Evolutionary conservation across 2,888 invertebrate species (phyloP).

Genomic region (Steromphala cineraria): DNA sequence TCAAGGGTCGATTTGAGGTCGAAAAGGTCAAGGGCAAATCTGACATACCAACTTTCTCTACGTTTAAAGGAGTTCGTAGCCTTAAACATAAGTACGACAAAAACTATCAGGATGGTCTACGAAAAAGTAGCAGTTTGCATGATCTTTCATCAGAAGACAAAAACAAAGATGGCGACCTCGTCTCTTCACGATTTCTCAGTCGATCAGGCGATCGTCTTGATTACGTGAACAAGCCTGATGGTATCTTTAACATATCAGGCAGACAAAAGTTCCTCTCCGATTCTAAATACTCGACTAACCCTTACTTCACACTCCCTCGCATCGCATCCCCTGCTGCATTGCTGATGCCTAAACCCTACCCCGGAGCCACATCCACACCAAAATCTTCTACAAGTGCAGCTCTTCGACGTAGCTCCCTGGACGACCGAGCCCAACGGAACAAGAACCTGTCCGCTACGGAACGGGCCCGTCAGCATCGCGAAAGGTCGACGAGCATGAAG

Average conservation of each 20-base stretch:
- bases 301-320: conserved; percentile 53
- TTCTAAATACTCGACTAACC: conserved; percentile 46
- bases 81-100: conserved; percentile 72
- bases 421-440: conserved; percentile 44
- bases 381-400: conserved; percentile 26
- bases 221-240: conserved; percentile 29
- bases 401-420: conserved; percentile 49
- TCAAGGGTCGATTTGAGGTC: conserved; percentile 47
- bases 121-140: conserved; percentile 72
- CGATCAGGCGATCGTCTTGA: conserved; percentile 67
- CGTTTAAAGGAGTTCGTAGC: conserved; percentile 71
- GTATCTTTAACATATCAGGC: conserved; percentile 27
- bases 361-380: neutral
- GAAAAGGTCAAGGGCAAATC: conserved; percentile 52
- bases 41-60: conserved; percentile 52
- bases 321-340: conserved; percentile 35
- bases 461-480: conserved; percentile 50
- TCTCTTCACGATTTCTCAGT: conserved; percentile 60
- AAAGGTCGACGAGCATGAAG: conserved; percentile 63
- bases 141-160: conserved; percentile 61
- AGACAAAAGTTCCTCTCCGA: conserved; percentile 43
- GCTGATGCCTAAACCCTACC: neutral
- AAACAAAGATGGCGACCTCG: conserved; percentile 44
- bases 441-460: conserved; percentile 38
- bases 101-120: conserved; percentile 66